Conservation (phyloP, 2,113 vertebrate genomes). For the Actinemys pallida region DNA sequence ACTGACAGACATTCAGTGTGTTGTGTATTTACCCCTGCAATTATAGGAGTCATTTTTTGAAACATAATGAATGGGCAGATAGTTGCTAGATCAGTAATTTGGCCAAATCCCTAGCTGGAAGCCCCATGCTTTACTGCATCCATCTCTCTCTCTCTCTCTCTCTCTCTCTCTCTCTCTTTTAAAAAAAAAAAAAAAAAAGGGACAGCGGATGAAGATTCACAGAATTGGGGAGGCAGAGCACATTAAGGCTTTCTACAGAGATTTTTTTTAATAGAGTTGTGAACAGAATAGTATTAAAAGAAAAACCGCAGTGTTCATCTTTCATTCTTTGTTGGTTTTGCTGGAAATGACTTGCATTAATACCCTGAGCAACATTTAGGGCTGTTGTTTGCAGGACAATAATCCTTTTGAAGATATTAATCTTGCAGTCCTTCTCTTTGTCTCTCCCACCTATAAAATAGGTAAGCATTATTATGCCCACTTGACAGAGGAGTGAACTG, state of each 20-base stretch:
- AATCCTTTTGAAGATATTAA: not conserved
- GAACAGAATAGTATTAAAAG: not conserved
- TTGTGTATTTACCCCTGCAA: not conserved
- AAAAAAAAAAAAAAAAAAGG: not conserved
- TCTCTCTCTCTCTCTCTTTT: not conserved
- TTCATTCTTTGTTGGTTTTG: not conserved
- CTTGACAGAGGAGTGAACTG: not conserved
- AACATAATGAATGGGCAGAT: not conserved
- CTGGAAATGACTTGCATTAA: not conserved
- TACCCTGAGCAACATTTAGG: not conserved
- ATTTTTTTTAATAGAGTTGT: not conserved
- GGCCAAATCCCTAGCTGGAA: not conserved
- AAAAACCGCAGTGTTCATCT: not conserved
- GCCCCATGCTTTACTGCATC: not conserved
- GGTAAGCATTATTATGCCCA: not conserved
- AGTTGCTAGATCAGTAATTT: not conserved
- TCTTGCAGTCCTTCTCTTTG: not conserved
- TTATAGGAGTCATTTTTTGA: not conserved
- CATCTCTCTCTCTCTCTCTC: not conserved
- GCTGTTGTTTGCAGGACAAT: not conserved
- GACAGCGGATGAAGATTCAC: slow-evolving; percentile 24
- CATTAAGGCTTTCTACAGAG: not conserved
- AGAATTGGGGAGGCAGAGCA: not conserved
- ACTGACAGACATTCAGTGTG: not conserved
- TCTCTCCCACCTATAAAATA: not conserved